Percentiles rank a stretch among this genome's conserved stretches.
These are phyloP conservation scores for Drosophila biarmipes DNA, from an alignment of 1,140 invertebrate genomes.

Conservation along the genomic window DNA sequence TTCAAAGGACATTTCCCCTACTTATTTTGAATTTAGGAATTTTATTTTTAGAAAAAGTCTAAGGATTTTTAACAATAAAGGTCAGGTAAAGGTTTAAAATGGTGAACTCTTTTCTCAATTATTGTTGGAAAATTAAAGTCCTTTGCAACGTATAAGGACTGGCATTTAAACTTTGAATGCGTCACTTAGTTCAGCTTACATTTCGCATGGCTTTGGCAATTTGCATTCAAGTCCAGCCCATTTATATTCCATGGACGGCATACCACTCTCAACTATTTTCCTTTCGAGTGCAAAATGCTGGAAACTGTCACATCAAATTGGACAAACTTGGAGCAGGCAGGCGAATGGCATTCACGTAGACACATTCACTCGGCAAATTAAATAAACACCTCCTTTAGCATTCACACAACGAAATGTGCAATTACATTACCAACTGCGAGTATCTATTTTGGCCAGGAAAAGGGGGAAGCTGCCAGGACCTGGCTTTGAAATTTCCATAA, in stretches of 20 bases:
- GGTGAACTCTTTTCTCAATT: no score
- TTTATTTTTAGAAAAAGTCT: not conserved
- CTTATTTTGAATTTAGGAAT: no score
- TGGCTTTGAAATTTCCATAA: slow-evolving; percentile 61
- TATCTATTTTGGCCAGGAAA: slow-evolving; percentile 7
- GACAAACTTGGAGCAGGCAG: slow-evolving; percentile 38
- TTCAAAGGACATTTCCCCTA: no score
- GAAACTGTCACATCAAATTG: slow-evolving; percentile 70
- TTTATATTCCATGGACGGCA: slow-evolving; percentile 31
- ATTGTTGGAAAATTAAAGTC: not conserved
- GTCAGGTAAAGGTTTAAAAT: no score
- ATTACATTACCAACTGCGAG: slow-evolving; percentile 65
- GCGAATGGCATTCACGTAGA: slow-evolving; percentile 43
- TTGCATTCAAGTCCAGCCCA: slow-evolving; percentile 26
- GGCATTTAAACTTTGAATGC: not conserved
- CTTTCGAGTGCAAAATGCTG: slow-evolving; percentile 52
- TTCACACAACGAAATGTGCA: slow-evolving; percentile 72
- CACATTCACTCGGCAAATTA: slow-evolving; percentile 65
- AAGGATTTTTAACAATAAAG: no score
- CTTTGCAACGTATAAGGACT: not conserved
- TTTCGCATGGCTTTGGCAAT: slow-evolving; percentile 6
- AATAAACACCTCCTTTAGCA: slow-evolving; percentile 77
- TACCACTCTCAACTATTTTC: slow-evolving; percentile 31
- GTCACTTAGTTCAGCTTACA: slow-evolving; percentile 27
- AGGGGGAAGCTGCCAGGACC: not conserved